phyloP scores from a whole-genome alignment of 2,888 invertebrate genomes.

The Lepidocyrtinus sp. region DNA sequence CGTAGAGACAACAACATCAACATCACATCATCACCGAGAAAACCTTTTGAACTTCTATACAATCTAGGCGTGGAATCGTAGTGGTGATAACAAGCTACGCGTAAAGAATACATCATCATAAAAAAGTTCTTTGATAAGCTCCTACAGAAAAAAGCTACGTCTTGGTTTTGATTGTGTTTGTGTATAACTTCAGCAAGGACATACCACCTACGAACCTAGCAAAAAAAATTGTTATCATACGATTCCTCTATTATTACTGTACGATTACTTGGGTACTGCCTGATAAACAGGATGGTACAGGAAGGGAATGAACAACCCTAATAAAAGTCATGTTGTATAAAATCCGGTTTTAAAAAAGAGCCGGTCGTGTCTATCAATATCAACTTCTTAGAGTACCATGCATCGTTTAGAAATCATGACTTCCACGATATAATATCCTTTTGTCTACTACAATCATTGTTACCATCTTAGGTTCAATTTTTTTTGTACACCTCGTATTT shows the following conservation, averaged over 20 bases:
- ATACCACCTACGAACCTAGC: neutral
- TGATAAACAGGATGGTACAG: neutral
- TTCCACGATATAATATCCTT: neutral
- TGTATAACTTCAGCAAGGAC: too few species aligned
- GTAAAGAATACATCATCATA: constrained; percentile 18
- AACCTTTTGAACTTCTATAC: constrained; percentile 8
- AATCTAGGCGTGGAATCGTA: constrained; percentile 13
- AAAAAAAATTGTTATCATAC: neutral
- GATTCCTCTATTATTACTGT: neutral
- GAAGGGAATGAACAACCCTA: neutral
- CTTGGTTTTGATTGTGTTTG: too few species aligned
- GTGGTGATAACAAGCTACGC: constrained; percentile 15
- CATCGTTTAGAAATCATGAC: too few species aligned
- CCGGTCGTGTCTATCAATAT: neutral
- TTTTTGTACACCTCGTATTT: too few species aligned
- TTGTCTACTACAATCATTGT: too few species aligned
- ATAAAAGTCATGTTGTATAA: neutral
- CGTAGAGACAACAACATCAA: neutral
- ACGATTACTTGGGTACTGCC: neutral
- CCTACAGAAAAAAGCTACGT: neutral
- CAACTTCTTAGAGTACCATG: neutral
- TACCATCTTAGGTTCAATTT: too few species aligned
- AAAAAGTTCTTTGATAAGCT: constrained; percentile 14
- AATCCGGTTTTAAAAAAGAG: constrained; percentile 12
- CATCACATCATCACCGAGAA: neutral